Percentiles rank a stretch among this genome's conserved stretches.
phyloP scores from a whole-genome alignment of 1,140 invertebrate species.

The Ridgeia piscesae region DNA sequence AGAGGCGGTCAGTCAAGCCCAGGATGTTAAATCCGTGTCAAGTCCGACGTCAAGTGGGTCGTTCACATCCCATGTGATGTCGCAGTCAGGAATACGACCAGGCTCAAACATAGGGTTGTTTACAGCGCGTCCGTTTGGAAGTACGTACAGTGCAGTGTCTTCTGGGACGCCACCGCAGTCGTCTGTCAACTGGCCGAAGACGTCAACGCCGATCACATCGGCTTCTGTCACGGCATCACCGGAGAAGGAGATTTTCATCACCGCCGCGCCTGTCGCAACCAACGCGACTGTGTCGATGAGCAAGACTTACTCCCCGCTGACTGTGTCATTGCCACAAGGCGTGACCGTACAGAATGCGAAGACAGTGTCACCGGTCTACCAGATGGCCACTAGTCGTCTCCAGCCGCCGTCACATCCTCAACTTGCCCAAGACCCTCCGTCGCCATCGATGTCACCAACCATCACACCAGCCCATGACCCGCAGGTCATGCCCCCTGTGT shows the following conservation, averaged over 20 bases:
- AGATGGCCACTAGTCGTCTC: background rate
- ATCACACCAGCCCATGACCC: background rate
- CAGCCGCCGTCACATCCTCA: conserved; percentile 3
- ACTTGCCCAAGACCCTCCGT: background rate
- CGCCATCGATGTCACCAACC: background rate
- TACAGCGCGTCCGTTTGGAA: conserved; percentile 32
- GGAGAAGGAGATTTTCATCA: background rate
- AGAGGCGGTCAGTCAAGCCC: conserved; percentile 5
- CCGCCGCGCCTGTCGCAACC: background rate
- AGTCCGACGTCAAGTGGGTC: too few relatives aligned
- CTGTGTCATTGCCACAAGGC: background rate
- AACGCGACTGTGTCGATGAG: background rate
- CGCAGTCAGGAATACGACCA: background rate
- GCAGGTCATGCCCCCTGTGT: background rate
- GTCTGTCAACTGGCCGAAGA: background rate
- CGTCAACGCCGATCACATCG: conserved; percentile 7
- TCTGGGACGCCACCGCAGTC: background rate
- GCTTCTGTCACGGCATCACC: background rate
- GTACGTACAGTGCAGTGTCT: conserved; percentile 39
- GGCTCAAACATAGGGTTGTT: background rate
- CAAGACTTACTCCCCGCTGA: background rate
- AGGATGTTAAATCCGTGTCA: background rate
- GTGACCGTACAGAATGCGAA: background rate
- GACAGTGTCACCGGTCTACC: background rate
- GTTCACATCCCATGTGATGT: background rate